phyloP scores from a whole-genome alignment of 1,140 invertebrate genomes.

The Pogonomyrmex barbatus region DNA sequence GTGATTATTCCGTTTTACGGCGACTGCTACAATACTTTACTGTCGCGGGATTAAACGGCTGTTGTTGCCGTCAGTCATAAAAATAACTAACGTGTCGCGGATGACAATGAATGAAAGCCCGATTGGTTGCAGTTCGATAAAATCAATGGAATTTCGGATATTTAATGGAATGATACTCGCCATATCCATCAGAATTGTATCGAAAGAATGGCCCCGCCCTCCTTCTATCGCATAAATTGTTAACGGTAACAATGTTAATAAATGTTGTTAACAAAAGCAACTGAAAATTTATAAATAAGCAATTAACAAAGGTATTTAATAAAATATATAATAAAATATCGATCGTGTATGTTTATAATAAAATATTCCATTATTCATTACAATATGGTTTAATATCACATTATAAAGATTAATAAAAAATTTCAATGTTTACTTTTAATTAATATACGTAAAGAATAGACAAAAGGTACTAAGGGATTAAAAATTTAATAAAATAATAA shows the following conservation, averaged over 20 bases:
- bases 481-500: neutral
- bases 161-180: neutral
- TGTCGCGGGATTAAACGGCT: constrained; percentile 55
- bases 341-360: neutral
- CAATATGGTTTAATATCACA: neutral
- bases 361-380: constrained; percentile 1
- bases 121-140: constrained; percentile 30
- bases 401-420: neutral
- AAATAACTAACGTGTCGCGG: constrained; percentile 64
- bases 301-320: neutral
- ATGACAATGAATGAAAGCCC: constrained; percentile 34
- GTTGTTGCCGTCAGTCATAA: constrained; percentile 70
- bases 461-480: neutral
- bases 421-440: neutral
- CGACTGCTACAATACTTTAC: constrained; percentile 56
- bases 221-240: neutral
- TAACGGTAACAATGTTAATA: constrained; percentile 4
- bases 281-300: neutral
- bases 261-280: neutral
- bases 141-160: neutral
- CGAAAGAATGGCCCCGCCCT: neutral
- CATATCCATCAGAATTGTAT: constrained; percentile 3
- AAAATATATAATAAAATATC: neutral
- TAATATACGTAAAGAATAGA: neutral
- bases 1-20: constrained; percentile 68